Conservation (phyloP, 1,140 invertebrate species). For the Armadillidium nasatum region DNA sequence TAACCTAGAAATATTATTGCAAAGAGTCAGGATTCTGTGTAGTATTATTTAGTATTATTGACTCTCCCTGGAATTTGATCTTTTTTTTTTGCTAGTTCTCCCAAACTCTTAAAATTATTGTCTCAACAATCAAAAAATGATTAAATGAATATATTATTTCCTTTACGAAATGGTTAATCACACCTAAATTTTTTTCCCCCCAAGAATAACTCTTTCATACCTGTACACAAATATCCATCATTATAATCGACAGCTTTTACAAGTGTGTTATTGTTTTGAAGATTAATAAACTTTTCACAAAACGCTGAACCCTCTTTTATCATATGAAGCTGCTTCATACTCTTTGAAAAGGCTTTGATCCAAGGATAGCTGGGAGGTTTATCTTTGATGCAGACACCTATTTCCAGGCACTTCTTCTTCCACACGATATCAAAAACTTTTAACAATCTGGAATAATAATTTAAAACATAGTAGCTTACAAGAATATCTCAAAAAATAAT, state of each 20-base stretch:
- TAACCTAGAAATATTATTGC: no score
- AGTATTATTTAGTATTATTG: no score
- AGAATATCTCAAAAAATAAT: no score
- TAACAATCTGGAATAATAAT: background rate
- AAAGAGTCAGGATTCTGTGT: no score
- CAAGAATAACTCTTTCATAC: conserved; percentile 23
- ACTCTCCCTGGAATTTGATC: no score
- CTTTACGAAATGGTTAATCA: no score
- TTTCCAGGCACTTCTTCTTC: background rate
- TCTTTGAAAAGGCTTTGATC: background rate
- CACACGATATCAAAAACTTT: background rate
- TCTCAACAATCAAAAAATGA: no score
- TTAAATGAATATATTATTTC: no score
- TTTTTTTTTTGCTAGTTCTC: no score
- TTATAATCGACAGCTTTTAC: conserved; percentile 46
- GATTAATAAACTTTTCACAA: conserved; percentile 30
- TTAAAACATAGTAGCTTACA: no score
- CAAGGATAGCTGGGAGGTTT: background rate
- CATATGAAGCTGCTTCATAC: background rate
- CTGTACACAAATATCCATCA: conserved; percentile 44
- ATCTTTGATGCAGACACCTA: background rate
- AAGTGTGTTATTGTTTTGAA: conserved; percentile 32
- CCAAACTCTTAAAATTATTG: no score
- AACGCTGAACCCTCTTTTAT: conserved; percentile 31
- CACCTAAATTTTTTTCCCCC: no score